Percentiles rank a stretch among this genome's conserved stretches.
phyloP scores from a whole-genome alignment of 2,797 vertebrate genomes.

The Myoxocephalus aenaeus region DNA sequence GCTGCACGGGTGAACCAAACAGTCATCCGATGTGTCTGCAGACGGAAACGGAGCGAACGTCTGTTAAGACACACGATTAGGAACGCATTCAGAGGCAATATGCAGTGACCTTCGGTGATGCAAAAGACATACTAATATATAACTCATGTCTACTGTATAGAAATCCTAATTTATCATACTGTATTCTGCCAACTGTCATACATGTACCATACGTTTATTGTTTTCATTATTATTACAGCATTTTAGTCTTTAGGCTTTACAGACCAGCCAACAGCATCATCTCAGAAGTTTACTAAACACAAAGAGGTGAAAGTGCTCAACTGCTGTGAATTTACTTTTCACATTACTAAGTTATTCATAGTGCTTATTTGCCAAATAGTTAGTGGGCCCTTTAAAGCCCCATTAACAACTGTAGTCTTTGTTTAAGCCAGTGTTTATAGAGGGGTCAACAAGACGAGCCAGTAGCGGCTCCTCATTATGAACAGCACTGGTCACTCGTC shows the following conservation, averaged over 20 bases:
- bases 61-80: conserved; percentile 2
- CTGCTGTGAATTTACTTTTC: conserved; percentile 38
- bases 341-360: conserved; percentile 42
- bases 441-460: conserved; percentile 59
- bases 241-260: not conserved
- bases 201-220: too few species aligned
- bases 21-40: conserved; percentile 34
- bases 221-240: too few species aligned
- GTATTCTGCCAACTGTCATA: not conserved
- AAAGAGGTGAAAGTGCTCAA: conserved; percentile 14
- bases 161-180: not conserved
- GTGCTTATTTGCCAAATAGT: conserved; percentile 49
- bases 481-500: conserved; percentile 45
- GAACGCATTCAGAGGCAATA: not conserved
- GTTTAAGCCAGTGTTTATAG: conserved; percentile 53
- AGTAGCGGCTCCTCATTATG: conserved; percentile 56
- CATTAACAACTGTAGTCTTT: conserved; percentile 56
- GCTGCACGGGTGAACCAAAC: conserved; percentile 39
- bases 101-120: conserved; percentile 36
- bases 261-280: not conserved
- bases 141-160: not conserved
- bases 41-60: conserved; percentile 21
- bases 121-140: not conserved
- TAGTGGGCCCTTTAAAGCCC: conserved; percentile 34
- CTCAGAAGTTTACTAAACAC: conserved; percentile 2